Conservation (phyloP, 2,888 invertebrate species). For the Lepidochrysops patricia region DNA sequence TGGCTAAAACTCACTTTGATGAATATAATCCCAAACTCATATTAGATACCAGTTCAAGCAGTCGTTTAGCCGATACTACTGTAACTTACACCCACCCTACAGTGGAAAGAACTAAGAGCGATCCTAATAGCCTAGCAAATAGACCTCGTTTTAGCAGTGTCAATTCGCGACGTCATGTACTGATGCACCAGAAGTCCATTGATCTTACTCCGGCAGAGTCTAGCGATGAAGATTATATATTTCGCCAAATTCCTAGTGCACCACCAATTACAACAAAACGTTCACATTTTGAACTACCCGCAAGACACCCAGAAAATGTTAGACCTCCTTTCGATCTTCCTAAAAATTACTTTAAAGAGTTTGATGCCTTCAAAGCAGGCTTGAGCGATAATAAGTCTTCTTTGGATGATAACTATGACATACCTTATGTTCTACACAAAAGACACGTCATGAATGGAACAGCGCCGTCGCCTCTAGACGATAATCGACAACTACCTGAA, state of each 20-base stretch:
- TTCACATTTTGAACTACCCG: constrained; percentile 80
- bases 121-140: constrained; percentile 85
- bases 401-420: constrained; percentile 78
- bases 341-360: constrained; percentile 82
- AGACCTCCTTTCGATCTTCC: constrained; percentile 82
- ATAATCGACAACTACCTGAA: constrained; percentile 57
- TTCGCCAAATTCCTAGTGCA: constrained; percentile 83
- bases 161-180: constrained; percentile 82
- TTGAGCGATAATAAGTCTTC: constrained; percentile 67
- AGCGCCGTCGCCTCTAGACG: constrained; percentile 75
- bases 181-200: constrained; percentile 91
- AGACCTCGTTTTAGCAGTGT: constrained; percentile 82
- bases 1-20: constrained; percentile 79
- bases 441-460: constrained; percentile 91
- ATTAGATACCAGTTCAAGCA: constrained; percentile 70
- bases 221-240: constrained; percentile 87
- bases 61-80: constrained; percentile 64
- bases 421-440: constrained; percentile 89
- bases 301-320: constrained; percentile 71
- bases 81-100: constrained; percentile 79
- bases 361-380: constrained; percentile 73
- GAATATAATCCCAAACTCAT: constrained; percentile 82
- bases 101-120: constrained; percentile 89
- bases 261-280: constrained; percentile 81
- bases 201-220: constrained; percentile 89